Conservation (phyloP, 1,140 invertebrate species). For the Drosophila ercepeae region DNA sequence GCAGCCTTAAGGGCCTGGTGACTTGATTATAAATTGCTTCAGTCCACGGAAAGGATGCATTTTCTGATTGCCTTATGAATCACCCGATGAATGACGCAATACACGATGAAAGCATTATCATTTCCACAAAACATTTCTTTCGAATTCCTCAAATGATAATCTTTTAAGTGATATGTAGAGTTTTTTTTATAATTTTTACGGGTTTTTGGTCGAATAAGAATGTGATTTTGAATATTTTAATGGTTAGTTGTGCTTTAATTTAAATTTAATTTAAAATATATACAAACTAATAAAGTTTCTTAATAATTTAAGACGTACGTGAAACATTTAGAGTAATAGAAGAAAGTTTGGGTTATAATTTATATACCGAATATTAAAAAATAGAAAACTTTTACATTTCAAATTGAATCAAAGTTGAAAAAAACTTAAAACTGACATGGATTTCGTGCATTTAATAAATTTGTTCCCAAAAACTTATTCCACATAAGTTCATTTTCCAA, state of each 20-base stretch:
- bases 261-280: no score
- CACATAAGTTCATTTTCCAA: neutral
- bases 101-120: neutral
- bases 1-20: slow-evolving; percentile 24
- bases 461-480: neutral
- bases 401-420: neutral
- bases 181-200: no score
- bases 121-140: no score
- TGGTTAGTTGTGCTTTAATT: no score
- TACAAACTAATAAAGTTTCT: no score
- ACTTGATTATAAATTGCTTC: slow-evolving; percentile 43
- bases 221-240: no score
- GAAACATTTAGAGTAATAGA: no score
- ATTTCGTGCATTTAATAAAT: neutral
- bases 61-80: slow-evolving; percentile 37
- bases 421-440: neutral
- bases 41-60: slow-evolving; percentile 49
- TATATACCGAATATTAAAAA: no score
- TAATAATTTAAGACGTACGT: no score
- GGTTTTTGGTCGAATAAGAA: no score
- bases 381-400: neutral
- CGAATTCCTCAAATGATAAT: neutral
- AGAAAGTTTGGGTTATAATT: no score
- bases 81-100: slow-evolving; percentile 34
- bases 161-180: no score